phyloP scores from a whole-genome alignment of 2,797 vertebrate species.

The Tenualosa thibaudeaui region DNA sequence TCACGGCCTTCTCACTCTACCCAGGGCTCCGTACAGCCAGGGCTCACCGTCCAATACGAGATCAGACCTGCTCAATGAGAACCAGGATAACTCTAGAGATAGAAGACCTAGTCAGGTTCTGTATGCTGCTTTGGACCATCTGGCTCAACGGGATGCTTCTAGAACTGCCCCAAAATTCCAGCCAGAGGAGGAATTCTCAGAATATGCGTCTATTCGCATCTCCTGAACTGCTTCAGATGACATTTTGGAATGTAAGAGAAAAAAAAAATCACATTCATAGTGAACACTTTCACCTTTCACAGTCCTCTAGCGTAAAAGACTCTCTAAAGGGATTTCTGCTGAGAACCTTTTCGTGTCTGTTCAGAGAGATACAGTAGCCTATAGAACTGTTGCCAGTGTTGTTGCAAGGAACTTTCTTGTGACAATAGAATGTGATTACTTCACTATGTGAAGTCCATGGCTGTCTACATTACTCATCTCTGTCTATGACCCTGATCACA shows the following conservation, averaged over 20 bases:
- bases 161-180: background rate
- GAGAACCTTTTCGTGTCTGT: background rate
- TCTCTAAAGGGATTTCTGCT: too few relatives aligned
- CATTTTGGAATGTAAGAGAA: background rate
- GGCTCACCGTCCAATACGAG: background rate
- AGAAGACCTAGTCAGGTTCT: background rate
- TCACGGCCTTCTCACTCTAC: background rate
- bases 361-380: background rate
- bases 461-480: background rate
- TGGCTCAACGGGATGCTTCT: background rate
- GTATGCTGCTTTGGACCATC: constrained; percentile 54
- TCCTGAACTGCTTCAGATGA: constrained; percentile 11
- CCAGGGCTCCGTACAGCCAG: background rate
- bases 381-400: too few relatives aligned
- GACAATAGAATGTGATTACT: background rate
- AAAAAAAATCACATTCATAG: background rate
- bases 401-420: background rate
- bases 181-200: constrained; percentile 32
- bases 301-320: background rate
- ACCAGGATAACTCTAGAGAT: background rate
- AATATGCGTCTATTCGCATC: constrained; percentile 55
- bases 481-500: background rate
- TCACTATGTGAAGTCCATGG: background rate
- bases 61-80: background rate
- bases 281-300: background rate